These are phyloP conservation scores for Nibea albiflora DNA, from an alignment of 2,113 vertebrate species.

Conservation along the genomic window DNA sequence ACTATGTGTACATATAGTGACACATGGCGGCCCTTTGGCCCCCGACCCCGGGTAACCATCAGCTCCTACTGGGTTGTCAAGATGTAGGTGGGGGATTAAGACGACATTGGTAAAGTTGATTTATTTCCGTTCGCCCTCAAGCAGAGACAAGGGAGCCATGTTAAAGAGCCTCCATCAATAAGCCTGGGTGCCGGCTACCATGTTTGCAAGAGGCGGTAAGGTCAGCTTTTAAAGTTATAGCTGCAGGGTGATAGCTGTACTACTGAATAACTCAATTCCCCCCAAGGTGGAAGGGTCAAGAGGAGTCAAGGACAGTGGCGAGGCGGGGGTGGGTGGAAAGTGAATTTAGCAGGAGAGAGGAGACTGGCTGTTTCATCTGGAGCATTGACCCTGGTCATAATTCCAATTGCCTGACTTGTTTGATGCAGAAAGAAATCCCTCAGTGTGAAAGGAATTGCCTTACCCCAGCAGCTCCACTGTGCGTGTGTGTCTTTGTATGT, in stretches of 20 bases:
- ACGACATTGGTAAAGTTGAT: constrained; percentile 65
- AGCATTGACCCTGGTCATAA: constrained; percentile 75
- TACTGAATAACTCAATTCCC: constrained; percentile 76
- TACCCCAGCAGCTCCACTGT: constrained; percentile 33
- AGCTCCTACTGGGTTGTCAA: constrained; percentile 30
- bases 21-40: constrained; percentile 28
- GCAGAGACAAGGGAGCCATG: constrained; percentile 68
- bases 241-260: constrained; percentile 61
- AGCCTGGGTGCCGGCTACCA: constrained; percentile 37
- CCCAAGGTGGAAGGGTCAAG: constrained; percentile 72
- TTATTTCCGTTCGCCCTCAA: constrained; percentile 61
- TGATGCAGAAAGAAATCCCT: constrained; percentile 78
- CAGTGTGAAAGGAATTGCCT: constrained; percentile 70
- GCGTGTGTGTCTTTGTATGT: constrained; percentile 17
- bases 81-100: constrained; percentile 57
- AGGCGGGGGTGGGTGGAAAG: constrained; percentile 53
- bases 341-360: constrained; percentile 63
- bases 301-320: constrained; percentile 75
- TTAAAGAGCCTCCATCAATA: constrained; percentile 80
- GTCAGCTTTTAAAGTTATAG: constrained; percentile 70
- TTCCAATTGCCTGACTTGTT: constrained; percentile 77
- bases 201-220: constrained; percentile 63
- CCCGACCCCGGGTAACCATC: constrained; percentile 59
- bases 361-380: constrained; percentile 65
- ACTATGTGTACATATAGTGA: constrained; percentile 43